These are phyloP conservation scores for Nephrocerus scutellatus DNA, from an alignment of 2,888 invertebrate species.

Conservation along the genomic window DNA sequence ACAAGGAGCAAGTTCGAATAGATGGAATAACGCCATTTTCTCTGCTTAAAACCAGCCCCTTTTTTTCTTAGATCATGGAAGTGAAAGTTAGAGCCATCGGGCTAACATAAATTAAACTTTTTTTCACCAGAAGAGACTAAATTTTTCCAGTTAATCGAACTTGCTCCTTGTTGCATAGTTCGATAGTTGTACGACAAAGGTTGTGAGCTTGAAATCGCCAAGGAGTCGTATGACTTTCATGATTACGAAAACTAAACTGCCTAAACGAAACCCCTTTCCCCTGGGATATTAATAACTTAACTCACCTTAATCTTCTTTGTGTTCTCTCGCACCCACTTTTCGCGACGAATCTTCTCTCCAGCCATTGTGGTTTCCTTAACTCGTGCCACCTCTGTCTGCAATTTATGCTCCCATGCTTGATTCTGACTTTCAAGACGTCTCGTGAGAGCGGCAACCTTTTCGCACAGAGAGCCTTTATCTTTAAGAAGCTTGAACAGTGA, in stretches of 20 bases:
- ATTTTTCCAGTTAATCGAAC: too few species aligned
- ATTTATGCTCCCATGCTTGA: conserved; percentile 65
- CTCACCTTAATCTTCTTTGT: conserved; percentile 76
- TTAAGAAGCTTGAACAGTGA: conserved; percentile 62
- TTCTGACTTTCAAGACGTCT: conserved; percentile 49
- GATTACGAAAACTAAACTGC: background rate
- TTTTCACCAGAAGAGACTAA: too few species aligned
- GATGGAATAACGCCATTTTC: too few species aligned
- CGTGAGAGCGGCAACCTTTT: conserved; percentile 48
- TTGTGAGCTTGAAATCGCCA: too few species aligned
- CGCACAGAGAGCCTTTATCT: conserved; percentile 71
- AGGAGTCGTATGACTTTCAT: background rate
- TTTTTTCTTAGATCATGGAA: too few species aligned
- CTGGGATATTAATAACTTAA: background rate
- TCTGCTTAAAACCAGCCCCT: too few species aligned
- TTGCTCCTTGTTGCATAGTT: too few species aligned
- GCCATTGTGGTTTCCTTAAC: conserved; percentile 70
- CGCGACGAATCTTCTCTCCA: conserved; percentile 66
- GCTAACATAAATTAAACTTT: too few species aligned
- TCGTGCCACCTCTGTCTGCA: conserved; percentile 66
- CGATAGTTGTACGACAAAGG: too few species aligned
- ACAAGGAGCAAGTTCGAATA: too few species aligned
- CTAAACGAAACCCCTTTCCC: background rate
- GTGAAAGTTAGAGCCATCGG: too few species aligned
- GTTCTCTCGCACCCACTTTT: conserved; percentile 76